Conservation (phyloP, 1,140 invertebrate species). For the Drosophila kanapiae region DNA sequence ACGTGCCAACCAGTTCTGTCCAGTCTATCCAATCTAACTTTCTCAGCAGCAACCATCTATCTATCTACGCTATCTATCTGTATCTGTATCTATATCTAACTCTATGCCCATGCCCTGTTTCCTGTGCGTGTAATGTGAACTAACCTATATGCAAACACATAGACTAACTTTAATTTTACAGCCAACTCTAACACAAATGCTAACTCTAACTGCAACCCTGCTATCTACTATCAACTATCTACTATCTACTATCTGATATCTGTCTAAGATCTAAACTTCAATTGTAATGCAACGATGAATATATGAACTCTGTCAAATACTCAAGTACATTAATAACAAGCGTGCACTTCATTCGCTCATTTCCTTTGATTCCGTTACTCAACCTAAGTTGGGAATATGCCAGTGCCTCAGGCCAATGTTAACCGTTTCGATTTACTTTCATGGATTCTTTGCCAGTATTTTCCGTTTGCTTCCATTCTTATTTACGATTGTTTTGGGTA, state of each 20-base stretch:
- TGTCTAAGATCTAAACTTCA: conserved; percentile 35
- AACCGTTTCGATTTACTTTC: neutral
- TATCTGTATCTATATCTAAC: conserved; percentile 34
- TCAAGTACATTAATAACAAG: conserved; percentile 27
- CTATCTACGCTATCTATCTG: conserved; percentile 51
- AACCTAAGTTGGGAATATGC: conserved; percentile 10
- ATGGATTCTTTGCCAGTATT: conserved; percentile 8
- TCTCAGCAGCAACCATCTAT: conserved; percentile 50
- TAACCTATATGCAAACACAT: conserved; percentile 29
- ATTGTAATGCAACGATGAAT: conserved; percentile 58
- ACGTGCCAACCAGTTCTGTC: conserved; percentile 44
- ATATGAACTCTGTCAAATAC: conserved; percentile 23
- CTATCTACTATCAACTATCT: conserved; percentile 14
- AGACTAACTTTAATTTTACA: conserved; percentile 36
- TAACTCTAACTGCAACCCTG: conserved; percentile 43
- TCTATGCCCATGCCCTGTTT: conserved; percentile 44
- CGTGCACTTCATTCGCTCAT: conserved; percentile 55
- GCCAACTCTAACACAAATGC: conserved; percentile 51
- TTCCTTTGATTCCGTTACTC: conserved; percentile 35
- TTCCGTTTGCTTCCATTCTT: conserved; percentile 20
- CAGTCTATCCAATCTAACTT: conserved; percentile 30
- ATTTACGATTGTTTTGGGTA: conserved; percentile 51
- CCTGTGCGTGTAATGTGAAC: conserved; percentile 64
- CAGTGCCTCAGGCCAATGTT: neutral
- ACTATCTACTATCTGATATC: conserved; percentile 9